phyloP scores from a whole-genome alignment of 2,113 vertebrate genomes.

The Gobius niger region DNA sequence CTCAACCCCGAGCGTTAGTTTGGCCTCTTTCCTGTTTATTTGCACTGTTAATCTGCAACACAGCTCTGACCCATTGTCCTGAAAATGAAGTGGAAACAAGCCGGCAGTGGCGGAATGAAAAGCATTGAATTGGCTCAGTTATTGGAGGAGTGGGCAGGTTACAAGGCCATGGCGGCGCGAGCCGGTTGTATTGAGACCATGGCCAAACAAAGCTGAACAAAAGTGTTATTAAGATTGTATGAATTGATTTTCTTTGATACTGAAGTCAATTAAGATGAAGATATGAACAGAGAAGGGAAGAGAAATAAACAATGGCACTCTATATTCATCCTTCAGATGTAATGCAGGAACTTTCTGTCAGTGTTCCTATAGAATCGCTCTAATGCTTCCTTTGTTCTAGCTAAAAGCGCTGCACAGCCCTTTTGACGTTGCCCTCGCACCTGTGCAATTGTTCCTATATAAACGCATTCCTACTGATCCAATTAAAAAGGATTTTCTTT shows the following conservation, averaged over 20 bases:
- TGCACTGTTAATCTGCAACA: conserved; percentile 57
- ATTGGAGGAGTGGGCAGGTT: conserved; percentile 24
- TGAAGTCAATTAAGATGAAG: too few species aligned
- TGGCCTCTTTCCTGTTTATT: conserved; percentile 54
- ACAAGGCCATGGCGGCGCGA: conserved; percentile 27
- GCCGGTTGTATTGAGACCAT: conserved; percentile 1
- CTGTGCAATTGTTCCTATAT: not conserved
- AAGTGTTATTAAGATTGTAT: not conserved
- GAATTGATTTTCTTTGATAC: not conserved
- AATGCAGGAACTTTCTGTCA: not conserved
- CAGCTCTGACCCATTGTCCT: conserved; percentile 53
- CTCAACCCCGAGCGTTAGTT: conserved; percentile 24
- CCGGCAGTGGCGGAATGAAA: conserved; percentile 43
- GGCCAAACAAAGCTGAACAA: not conserved
- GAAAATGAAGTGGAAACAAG: conserved; percentile 58
- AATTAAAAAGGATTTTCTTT: not conserved
- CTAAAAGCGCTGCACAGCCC: not conserved
- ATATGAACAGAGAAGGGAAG: not conserved
- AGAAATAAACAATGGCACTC: not conserved
- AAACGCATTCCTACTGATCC: not conserved
- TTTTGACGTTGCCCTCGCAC: not conserved
- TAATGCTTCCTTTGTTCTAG: conserved; percentile 21
- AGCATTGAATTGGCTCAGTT: conserved; percentile 35
- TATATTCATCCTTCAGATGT: conserved; percentile 3
- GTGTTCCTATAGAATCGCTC: not conserved